phyloP scores from a whole-genome alignment of 2,888 invertebrate species.

The Pandemis corylana region DNA sequence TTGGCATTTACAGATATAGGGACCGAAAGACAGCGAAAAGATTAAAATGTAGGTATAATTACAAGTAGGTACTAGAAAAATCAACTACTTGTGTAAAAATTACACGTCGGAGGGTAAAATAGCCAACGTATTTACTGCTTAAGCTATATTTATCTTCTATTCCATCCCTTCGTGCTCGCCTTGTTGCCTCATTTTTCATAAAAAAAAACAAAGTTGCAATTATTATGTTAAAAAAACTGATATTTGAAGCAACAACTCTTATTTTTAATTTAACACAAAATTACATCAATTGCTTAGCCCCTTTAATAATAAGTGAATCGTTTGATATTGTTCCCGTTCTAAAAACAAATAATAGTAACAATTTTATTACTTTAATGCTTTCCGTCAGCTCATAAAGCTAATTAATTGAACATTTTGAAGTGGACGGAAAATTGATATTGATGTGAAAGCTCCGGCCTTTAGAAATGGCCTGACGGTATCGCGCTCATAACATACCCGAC shows the following conservation, averaged over 20 bases:
- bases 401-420: conserved; percentile 70
- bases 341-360: neutral
- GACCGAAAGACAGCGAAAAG: conserved; percentile 7
- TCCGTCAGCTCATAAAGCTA: conserved; percentile 53
- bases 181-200: too few species aligned
- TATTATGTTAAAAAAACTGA: too few species aligned
- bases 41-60: neutral
- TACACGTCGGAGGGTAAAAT: neutral
- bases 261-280: neutral
- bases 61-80: neutral
- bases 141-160: too few species aligned
- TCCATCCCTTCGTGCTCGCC: too few species aligned
- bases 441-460: conserved; percentile 69
- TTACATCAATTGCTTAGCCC: neutral
- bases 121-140: neutral
- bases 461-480: conserved; percentile 54
- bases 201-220: too few species aligned
- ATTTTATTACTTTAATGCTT: conserved; percentile 5
- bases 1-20: neutral
- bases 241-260: too few species aligned
- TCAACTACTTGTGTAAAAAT: neutral
- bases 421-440: conserved; percentile 75
- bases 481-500: neutral
- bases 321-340: neutral
- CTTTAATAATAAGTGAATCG: neutral